Percentiles rank a stretch among this genome's conserved stretches.
These are phyloP conservation scores for Tetragonula carbonaria DNA, from an alignment of 2,888 invertebrate species.

Conservation along the genomic window DNA sequence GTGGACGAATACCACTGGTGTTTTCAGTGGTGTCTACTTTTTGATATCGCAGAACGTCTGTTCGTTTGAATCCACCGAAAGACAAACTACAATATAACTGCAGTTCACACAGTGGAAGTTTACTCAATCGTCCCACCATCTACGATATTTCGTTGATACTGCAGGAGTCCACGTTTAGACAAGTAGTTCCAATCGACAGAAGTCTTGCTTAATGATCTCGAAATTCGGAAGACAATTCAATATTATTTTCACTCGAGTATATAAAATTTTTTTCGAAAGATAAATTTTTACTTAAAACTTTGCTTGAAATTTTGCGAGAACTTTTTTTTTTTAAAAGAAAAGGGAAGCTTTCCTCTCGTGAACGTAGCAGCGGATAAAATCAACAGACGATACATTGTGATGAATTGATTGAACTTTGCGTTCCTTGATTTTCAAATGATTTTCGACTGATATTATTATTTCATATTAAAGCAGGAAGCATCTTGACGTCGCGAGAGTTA, in stretches of 20 bases:
- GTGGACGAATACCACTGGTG: neutral
- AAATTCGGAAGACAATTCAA: neutral
- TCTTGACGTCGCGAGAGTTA: neutral
- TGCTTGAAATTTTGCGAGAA: too few species aligned
- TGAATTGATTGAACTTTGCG: neutral
- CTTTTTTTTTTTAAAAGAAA: too few species aligned
- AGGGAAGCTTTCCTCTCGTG: too few species aligned
- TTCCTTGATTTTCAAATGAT: neutral
- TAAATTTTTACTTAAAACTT: too few species aligned
- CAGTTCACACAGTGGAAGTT: neutral
- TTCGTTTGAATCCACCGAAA: neutral
- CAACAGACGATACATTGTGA: neutral
- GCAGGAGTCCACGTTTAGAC: neutral
- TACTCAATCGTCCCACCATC: neutral
- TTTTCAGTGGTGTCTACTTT: neutral
- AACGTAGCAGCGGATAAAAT: too few species aligned
- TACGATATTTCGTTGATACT: neutral
- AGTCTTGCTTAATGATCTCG: neutral
- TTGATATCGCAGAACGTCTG: neutral
- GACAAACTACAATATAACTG: constrained; percentile 1
- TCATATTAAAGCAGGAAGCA: neutral
- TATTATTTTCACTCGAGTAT: neutral
- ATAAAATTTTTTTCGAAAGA: too few species aligned
- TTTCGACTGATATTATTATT: neutral
- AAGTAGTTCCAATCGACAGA: neutral